Percentiles rank a stretch among this genome's conserved stretches.
These are phyloP conservation scores for Spermophilus dauricus DNA, from an alignment of 2,113 vertebrate species.

Conservation along the genomic window DNA sequence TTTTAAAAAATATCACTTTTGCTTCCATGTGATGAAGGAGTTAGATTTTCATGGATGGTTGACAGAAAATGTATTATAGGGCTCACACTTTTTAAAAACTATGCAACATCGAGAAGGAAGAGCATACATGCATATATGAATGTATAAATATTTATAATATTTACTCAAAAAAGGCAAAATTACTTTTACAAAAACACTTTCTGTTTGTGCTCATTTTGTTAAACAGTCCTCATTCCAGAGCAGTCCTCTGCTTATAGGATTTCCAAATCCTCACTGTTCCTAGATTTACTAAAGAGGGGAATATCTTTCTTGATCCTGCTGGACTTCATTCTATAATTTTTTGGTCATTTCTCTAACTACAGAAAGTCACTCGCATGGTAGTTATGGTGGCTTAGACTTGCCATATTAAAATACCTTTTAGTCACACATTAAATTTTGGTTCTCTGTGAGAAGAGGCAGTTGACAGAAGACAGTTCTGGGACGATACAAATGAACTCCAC, in stretches of 20 bases:
- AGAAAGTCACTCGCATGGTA: not conserved
- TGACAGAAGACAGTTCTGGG: not conserved
- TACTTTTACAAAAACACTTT: not conserved
- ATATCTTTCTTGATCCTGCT: not conserved
- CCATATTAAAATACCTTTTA: not conserved
- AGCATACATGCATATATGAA: not conserved
- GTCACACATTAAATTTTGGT: not conserved
- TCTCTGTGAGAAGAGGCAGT: not conserved
- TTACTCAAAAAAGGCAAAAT: constrained; percentile 17
- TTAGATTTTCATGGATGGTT: not conserved
- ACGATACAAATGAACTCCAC: not conserved
- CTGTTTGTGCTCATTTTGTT: not conserved
- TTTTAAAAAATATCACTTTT: not conserved
- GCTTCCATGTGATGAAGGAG: not conserved
- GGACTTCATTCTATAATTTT: not conserved
- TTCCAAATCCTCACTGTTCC: not conserved
- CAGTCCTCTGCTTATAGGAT: not conserved
- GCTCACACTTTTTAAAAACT: not conserved
- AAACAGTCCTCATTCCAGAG: not conserved
- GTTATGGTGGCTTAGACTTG: not conserved
- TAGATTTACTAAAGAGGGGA: not conserved
- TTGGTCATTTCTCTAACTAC: not conserved
- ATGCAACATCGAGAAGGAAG: not conserved
- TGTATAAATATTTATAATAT: too few species aligned
- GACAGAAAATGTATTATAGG: not conserved